Evolutionary conservation across 1,140 invertebrate genomes (phyloP).

Genomic region (Philaenus spumarius): DNA sequence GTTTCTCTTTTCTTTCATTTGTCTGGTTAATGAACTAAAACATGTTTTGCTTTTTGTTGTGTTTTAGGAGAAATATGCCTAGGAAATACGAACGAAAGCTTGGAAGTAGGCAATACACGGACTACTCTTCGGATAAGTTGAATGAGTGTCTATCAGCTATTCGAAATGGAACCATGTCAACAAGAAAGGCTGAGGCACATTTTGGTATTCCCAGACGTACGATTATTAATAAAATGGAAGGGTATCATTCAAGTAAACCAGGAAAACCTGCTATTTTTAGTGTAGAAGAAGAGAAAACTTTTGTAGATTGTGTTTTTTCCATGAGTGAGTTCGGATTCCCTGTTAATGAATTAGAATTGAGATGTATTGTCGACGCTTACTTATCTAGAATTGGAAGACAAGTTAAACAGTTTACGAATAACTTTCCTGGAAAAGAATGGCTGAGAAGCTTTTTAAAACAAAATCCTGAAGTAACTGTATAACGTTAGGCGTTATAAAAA

Average conservation of each 20-base stretch:
- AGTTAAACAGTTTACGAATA: too few relatives aligned
- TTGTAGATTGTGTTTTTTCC: too few relatives aligned
- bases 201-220: constrained; percentile 17
- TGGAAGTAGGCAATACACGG: constrained; percentile 20
- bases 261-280: constrained; percentile 9
- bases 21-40: too few relatives aligned
- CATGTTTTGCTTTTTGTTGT: background rate
- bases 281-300: background rate
- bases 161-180: constrained; percentile 9
- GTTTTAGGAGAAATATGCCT: background rate
- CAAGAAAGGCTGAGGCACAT: constrained; percentile 13
- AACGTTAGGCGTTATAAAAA: too few relatives aligned
- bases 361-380: too few relatives aligned
- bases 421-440: too few relatives aligned
- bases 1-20: too few relatives aligned
- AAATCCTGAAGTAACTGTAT: too few relatives aligned
- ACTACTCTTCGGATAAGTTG: constrained; percentile 19
- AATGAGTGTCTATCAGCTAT: constrained; percentile 17
- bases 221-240: constrained; percentile 17
- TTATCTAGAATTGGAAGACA: too few relatives aligned
- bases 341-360: too few relatives aligned
- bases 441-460: too few relatives aligned
- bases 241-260: constrained; percentile 3
- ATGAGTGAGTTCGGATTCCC: too few relatives aligned
- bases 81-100: constrained; percentile 4